Evolutionary conservation across 2,113 vertebrate genomes (phyloP), one percentile per base, ranked within the genome.

Genomic region (Columba livia): DNA sequence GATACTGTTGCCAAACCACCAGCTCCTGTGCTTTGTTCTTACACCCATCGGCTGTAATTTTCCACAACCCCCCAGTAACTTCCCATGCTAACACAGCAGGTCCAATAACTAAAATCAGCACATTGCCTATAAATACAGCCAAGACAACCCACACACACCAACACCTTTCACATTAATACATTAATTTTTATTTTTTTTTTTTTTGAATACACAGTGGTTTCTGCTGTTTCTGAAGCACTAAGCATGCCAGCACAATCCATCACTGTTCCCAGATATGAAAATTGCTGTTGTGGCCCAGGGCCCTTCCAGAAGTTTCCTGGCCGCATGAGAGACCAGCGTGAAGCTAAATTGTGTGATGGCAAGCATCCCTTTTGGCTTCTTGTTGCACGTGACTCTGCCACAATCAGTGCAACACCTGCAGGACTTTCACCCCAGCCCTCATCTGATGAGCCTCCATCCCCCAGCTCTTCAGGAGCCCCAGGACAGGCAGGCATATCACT

Each of bases 401-500:
- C 0, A 0, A 88, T 31, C 24, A 64, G 17, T 16, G 4, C 8
- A 31, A 17, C 19, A 58, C 16, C 11, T 29, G 24, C 25, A 14
- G 28, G 65, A 16, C 42, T 65, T 82, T 40, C 44, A 40, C 6
- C 36, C 12, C 9, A 54, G 29, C 24, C 15, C 44, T 21, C 5
- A 1, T 10, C 12, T 36, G n/a, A 29, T 28, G n/a, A 66, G 7
- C 17, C 31, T 72, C 47, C 4, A 4, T 29, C 54, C 29, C 19
- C 17, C 5, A 3, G 31, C 40, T 67, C 7, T 26, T 67, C 0
- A 0, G 40, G 19, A 73, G 16, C 5, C 34, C 24, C 20, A 21
- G 12, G 12, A 38, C 20, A 34, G 4, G 18, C 5, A 1, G 15
- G 6, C 36, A 53, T 0, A 2, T 15, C n/a, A 36, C 15, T 0